Evolutionary conservation across 2,888 invertebrate species (phyloP).

Genomic region (Malachius bipustulatus): DNA sequence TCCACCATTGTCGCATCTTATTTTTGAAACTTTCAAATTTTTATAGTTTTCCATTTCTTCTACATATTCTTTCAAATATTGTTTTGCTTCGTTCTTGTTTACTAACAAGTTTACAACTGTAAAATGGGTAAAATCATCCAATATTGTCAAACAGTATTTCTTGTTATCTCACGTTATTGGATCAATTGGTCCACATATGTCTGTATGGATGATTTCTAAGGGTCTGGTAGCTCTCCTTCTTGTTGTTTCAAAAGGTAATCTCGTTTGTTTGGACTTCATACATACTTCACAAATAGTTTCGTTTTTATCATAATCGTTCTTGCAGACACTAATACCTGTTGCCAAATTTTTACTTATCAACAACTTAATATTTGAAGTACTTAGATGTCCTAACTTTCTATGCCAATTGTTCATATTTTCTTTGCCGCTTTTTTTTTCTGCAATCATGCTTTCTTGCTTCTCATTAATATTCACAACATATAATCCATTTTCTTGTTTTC

Average conservation of each 20-base stretch:
- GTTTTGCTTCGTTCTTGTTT: no score
- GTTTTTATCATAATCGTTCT: not conserved
- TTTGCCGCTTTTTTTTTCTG: not conserved
- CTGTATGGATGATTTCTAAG: slow-evolving; percentile 5
- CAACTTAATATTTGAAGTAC: slow-evolving; percentile 11
- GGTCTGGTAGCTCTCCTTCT: not conserved
- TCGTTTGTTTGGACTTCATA: slow-evolving; percentile 1
- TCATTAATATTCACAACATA: slow-evolving; percentile 7
- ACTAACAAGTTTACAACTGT: no score
- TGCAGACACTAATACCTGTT: not conserved
- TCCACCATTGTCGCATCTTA: slow-evolving; percentile 9
- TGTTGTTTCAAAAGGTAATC: slow-evolving; percentile 1
- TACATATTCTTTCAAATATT: slow-evolving; percentile 6
- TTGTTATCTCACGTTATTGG: no score
- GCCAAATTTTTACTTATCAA: slow-evolving; percentile 9
- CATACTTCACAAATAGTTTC: not conserved
- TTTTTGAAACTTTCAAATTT: slow-evolving; percentile 8
- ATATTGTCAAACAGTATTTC: no score
- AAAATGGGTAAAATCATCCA: no score
- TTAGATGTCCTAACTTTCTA: slow-evolving; percentile 13
- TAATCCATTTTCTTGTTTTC: slow-evolving; percentile 6
- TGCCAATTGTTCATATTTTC: no score
- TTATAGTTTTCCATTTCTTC: slow-evolving; percentile 8
- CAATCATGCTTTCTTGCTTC: not conserved
- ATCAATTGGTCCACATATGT: no score